phyloP scores from a whole-genome alignment of 2,888 invertebrate genomes.

The Chymomyza fuscimana region DNA sequence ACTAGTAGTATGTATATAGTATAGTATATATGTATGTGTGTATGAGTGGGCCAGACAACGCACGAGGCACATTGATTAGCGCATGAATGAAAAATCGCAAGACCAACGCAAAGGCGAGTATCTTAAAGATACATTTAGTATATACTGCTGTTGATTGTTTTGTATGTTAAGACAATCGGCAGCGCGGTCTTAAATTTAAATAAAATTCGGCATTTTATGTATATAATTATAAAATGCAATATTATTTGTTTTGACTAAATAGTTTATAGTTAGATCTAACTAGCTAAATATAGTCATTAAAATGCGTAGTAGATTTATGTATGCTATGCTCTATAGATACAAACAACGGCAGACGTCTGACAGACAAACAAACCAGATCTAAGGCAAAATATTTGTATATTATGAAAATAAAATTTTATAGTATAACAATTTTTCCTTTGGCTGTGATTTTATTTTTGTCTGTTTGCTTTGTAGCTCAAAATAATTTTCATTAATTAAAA shows the following conservation, averaged over 20 bases:
- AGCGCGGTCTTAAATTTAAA: neutral
- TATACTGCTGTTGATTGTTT: constrained; percentile 27
- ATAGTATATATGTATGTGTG: constrained; percentile 16
- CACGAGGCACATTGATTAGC: constrained; percentile 49
- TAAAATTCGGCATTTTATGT: constrained; percentile 2
- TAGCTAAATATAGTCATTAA: constrained; percentile 45
- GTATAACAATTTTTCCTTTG: neutral
- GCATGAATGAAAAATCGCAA: constrained; percentile 68
- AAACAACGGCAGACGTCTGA: neutral
- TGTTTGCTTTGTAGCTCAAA: constrained; percentile 33
- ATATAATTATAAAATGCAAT: constrained; percentile 39
- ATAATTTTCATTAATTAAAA: constrained; percentile 72
- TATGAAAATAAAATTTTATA: neutral
- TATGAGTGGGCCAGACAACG: constrained; percentile 3
- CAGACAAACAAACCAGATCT: neutral
- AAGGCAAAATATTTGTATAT: neutral
- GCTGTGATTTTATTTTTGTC: constrained; percentile 31
- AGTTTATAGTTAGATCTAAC: constrained; percentile 33
- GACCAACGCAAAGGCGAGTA: constrained; percentile 33
- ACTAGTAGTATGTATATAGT: constrained; percentile 14
- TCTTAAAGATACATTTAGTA: constrained; percentile 31
- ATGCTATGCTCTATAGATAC: neutral
- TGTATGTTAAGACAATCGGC: neutral
- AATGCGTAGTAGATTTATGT: constrained; percentile 5
- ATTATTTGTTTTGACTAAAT: constrained; percentile 44